Percentiles rank a stretch among this genome's conserved stretches.
phyloP scores from a whole-genome alignment of 2,888 invertebrate species.

The Omphaloscelis lunosa region DNA sequence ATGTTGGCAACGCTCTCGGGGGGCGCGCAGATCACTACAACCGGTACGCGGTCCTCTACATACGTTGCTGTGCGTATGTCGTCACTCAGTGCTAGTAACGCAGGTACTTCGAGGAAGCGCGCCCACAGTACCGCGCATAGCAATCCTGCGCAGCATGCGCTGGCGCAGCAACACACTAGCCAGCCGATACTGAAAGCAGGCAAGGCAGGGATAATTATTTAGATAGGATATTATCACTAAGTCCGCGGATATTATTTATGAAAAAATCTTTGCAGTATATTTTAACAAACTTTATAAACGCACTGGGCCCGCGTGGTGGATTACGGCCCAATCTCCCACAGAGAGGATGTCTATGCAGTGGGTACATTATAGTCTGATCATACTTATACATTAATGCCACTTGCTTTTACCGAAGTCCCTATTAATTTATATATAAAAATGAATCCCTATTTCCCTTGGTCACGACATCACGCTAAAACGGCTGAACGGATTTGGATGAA shows the following conservation, averaged over 20 bases:
- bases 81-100: slow-evolving; percentile 77
- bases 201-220: too few relatives aligned
- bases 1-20: slow-evolving; percentile 68
- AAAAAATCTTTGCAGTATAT: not conserved
- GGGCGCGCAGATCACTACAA: slow-evolving; percentile 78
- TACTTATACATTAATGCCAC: not conserved
- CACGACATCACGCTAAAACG: too few relatives aligned
- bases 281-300: too few relatives aligned
- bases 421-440: not conserved
- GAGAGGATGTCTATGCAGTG: not conserved
- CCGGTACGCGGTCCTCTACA: slow-evolving; percentile 69
- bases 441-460: too few relatives aligned
- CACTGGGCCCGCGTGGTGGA: not conserved
- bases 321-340: not conserved
- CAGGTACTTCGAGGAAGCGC: slow-evolving; percentile 81
- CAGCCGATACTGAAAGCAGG: slow-evolving; percentile 70
- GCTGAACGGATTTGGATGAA: too few relatives aligned
- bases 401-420: not conserved
- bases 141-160: slow-evolving; percentile 81
- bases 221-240: too few relatives aligned
- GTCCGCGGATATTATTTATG: too few relatives aligned
- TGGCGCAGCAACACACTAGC: slow-evolving; percentile 79
- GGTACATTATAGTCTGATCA: not conserved
- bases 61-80: slow-evolving; percentile 61
- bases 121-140: slow-evolving; percentile 84